Conservation (phyloP, 2,113 vertebrate genomes). For the Pelmatolapia mariae region DNA sequence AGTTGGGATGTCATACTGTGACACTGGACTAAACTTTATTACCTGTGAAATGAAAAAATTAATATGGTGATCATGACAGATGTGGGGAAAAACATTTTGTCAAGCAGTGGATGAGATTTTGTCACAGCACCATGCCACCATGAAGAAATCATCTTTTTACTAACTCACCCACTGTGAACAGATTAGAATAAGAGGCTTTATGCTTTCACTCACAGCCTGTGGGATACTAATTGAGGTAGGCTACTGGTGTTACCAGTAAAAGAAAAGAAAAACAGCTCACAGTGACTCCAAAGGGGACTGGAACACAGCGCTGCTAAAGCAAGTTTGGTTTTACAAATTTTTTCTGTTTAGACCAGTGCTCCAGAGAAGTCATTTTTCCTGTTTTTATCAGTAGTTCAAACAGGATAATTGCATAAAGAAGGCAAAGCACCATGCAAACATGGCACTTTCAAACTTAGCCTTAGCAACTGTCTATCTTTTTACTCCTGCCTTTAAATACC, state of each 20-base stretch:
- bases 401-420: background rate
- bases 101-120: constrained; percentile 4
- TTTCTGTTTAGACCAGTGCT: background rate
- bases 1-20: constrained; percentile 30
- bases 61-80: constrained; percentile 57
- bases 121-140: background rate
- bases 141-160: constrained; percentile 43
- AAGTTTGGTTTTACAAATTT: background rate
- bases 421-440: background rate
- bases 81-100: constrained; percentile 26
- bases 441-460: background rate
- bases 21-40: constrained; percentile 62
- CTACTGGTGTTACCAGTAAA: constrained; percentile 11
- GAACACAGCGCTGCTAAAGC: background rate
- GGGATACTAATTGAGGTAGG: constrained; percentile 55
- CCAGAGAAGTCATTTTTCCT: constrained; percentile 1
- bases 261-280: background rate
- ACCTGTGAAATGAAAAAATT: constrained; percentile 73
- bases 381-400: constrained; percentile 2
- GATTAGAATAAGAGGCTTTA: constrained; percentile 52
- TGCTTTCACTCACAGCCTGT: constrained; percentile 45
- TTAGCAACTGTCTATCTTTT: background rate
- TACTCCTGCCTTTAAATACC: background rate
- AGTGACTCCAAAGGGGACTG: background rate
- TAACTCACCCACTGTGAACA: constrained; percentile 45